These are phyloP conservation scores for Porites lutea DNA, from an alignment of 64 coral and sea anemone genomes.

Conservation along the genomic window DNA sequence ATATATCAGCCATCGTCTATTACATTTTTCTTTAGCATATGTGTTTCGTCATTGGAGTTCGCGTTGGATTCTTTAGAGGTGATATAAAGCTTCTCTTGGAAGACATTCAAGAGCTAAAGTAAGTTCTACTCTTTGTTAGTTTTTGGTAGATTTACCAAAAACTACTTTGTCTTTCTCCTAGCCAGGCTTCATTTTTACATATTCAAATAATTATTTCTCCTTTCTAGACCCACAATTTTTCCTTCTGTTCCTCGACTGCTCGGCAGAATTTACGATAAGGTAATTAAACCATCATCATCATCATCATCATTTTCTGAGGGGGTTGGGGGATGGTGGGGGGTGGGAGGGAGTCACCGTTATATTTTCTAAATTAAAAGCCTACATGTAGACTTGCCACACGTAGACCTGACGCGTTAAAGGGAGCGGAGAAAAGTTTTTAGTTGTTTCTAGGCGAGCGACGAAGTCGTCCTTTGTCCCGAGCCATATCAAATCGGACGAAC, in stretches of 20 bases:
- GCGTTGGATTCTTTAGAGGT: constrained; percentile 77
- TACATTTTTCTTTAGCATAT: neutral
- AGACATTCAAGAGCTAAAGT: constrained; percentile 72
- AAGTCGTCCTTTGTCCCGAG: too few relatives aligned
- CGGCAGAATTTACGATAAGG: constrained; percentile 75
- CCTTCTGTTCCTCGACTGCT: constrained; percentile 73
- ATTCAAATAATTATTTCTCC: neutral
- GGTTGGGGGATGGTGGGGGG: too few relatives aligned
- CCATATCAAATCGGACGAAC: too few relatives aligned
- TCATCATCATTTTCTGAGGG: too few relatives aligned
- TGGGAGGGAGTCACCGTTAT: too few relatives aligned
- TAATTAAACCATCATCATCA: neutral
- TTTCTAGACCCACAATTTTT: constrained; percentile 71
- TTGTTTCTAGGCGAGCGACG: too few relatives aligned
- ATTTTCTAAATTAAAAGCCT: too few relatives aligned
- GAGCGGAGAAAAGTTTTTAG: too few relatives aligned
- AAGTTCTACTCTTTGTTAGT: neutral
- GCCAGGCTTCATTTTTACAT: neutral
- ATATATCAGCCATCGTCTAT: neutral
- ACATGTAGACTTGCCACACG: too few relatives aligned
- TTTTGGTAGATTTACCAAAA: neutral
- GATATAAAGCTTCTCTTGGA: constrained; percentile 57
- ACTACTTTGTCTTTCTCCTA: too few relatives aligned
- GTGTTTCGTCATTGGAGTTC: constrained; percentile 1
- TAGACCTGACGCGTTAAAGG: neutral